These are phyloP conservation scores for Lithobates sylvaticus DNA, from an alignment of 2,797 vertebrate species.

Conservation along the genomic window DNA sequence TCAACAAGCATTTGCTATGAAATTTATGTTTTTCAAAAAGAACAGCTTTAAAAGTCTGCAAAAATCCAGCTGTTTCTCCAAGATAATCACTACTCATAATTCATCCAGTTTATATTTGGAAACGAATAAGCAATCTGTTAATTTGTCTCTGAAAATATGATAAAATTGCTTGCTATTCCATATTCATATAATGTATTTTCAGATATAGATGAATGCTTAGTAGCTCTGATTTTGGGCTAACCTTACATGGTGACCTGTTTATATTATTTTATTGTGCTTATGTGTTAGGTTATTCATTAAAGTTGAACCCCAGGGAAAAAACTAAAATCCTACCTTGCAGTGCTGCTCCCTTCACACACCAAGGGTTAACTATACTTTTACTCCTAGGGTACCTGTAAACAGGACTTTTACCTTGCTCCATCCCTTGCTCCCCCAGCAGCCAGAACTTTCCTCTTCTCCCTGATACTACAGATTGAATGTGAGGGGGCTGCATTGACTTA, in stretches of 20 bases:
- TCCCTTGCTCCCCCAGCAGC: too few relatives aligned
- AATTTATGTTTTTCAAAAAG: constrained; percentile 44
- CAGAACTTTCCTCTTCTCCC: too few relatives aligned
- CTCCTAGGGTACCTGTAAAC: too few relatives aligned
- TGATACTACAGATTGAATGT: too few relatives aligned
- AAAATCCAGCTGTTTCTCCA: constrained; percentile 57
- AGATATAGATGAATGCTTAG: constrained; percentile 13
- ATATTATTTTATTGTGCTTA: background rate
- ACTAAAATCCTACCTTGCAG: too few relatives aligned
- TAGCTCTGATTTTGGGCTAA: background rate
- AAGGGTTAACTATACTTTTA: too few relatives aligned
- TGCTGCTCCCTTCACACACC: too few relatives aligned
- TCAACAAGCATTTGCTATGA: constrained; percentile 35
- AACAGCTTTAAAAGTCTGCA: constrained; percentile 48
- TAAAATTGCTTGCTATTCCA: constrained; percentile 52
- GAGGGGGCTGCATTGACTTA: too few relatives aligned
- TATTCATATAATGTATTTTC: constrained; percentile 50
- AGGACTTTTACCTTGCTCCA: too few relatives aligned
- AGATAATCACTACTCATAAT: constrained; percentile 54
- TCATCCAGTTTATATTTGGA: constrained; percentile 58
- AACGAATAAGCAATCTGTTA: constrained; percentile 58
- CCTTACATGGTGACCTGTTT: background rate
- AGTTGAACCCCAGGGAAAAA: too few relatives aligned
- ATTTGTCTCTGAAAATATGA: constrained; percentile 58
- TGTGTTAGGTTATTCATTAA: too few relatives aligned